Conservation (phyloP, 2,113 vertebrate species). For the Ramphastos sulfuratus region DNA sequence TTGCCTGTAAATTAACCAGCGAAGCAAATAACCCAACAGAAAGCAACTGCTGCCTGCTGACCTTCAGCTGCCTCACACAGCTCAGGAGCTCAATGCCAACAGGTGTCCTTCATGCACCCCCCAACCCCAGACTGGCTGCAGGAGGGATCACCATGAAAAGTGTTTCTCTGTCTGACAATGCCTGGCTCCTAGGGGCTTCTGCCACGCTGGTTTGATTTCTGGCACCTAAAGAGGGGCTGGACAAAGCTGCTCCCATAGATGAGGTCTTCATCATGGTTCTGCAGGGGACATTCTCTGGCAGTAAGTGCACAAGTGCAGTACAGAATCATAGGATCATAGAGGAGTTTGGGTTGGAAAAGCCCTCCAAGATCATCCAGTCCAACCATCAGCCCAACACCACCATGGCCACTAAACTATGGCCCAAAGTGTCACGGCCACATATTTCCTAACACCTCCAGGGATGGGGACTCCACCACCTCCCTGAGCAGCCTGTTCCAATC, state of each 20-base stretch:
- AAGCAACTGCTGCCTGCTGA: neutral
- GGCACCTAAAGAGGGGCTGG: neutral
- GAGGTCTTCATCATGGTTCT: neutral
- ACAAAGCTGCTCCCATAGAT: neutral
- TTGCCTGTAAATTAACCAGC: neutral
- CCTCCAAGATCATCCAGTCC: too few species aligned
- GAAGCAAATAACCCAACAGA: neutral
- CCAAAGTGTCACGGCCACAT: too few species aligned
- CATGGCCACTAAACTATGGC: too few species aligned
- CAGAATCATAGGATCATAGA: too few species aligned
- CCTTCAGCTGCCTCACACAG: neutral
- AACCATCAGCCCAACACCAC: too few species aligned
- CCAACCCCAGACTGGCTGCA: neutral
- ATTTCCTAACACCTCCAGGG: too few species aligned
- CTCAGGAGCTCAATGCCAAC: neutral
- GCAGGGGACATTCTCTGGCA: neutral
- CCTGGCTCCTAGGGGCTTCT: neutral
- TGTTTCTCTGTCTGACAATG: neutral
- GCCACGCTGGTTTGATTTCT: neutral
- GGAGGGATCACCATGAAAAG: neutral
- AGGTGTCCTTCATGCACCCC: neutral
- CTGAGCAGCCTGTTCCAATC: too few species aligned
- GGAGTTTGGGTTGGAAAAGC: too few species aligned
- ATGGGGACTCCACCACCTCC: too few species aligned
- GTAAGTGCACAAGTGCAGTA: neutral